Evolutionary conservation across 1,140 invertebrate species (phyloP).

Genomic region (Drosophila mojavensis): DNA sequence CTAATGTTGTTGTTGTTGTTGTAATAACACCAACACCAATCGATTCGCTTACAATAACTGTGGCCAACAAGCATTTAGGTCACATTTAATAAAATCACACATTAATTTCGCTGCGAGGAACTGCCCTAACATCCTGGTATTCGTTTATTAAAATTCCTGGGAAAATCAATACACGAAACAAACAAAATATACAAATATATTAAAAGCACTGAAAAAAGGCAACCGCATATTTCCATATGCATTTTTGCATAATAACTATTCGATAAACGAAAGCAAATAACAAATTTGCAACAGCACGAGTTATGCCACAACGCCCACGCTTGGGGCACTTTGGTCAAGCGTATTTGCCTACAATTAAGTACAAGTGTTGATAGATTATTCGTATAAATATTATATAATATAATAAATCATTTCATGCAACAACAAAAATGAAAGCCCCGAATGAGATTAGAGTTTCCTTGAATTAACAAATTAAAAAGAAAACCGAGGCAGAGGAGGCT

Average conservation of each 20-base stretch:
- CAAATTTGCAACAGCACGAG: background rate
- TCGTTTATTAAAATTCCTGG: background rate
- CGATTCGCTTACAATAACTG: constrained; percentile 49
- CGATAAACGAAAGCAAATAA: constrained; percentile 3
- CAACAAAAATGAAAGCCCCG: constrained; percentile 2
- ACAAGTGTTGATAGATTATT: too few relatives aligned
- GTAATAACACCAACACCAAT: constrained; percentile 47
- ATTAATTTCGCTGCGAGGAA: background rate
- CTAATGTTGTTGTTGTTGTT: constrained; percentile 29
- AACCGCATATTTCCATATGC: constrained; percentile 6
- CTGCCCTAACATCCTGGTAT: background rate
- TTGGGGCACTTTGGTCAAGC: background rate
- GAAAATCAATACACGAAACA: background rate
- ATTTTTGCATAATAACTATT: background rate
- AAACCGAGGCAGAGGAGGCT: background rate
- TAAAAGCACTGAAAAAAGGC: background rate
- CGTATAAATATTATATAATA: background rate
- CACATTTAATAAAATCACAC: background rate
- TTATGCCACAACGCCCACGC: background rate
- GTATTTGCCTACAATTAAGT: too few relatives aligned
- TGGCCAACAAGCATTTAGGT: constrained; percentile 4
- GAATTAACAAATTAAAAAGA: background rate
- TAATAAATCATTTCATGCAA: background rate
- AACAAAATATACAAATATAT: background rate
- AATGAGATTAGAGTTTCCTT: constrained; percentile 11